Evolutionary conservation across 2,113 vertebrate species (phyloP), one percentile per base, ranked within the genome.

Genomic region (Plectropomus leopardus): DNA sequence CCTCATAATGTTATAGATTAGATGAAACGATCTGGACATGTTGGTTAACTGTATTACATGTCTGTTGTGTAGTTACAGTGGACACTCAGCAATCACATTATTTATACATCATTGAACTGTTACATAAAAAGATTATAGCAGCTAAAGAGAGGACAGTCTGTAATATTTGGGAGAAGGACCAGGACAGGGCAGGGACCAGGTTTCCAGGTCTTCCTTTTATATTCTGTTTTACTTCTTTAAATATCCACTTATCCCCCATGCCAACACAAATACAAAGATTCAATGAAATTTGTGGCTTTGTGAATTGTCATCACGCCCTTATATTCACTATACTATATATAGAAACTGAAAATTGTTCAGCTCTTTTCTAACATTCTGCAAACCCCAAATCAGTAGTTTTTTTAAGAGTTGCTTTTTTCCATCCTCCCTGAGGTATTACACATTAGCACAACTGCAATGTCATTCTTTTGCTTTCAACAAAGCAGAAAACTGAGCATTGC

Each of bases 391-490:
- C 19, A 67, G 28, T 36, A 47, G 9, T 48, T 26, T 76, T 72
- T 36, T 24, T 16, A 28, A 63, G 23, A 11, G 21, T 5, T 40
- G 19, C 28, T 19, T 42, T 28, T 71, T 28, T 14, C 19, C 19
- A 58, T 47, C 23, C 30, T 16, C 48, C 48, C 61, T 16, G n/a
- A 74, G 50, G 28, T 48, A 42, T 66, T 72, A 48, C 24, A 16
- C n/a, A n/a, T 4, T 24, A 32, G 34, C 16, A 34, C n/a, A 13
- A 34, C 10, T n/a, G 48, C 40, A 44, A 0, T 3, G 69, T 50
- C 72, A 53, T 61, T 28, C 24, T 30, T 45, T 30, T 11, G 6
- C 75, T 57, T 54, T 68, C 55, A 87, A 76, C 19, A 60, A 61
- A 21, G 36, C 32, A 34, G 9, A 67, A n/a, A 36, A 45, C 40